Evolutionary conservation across 2,888 invertebrate species (phyloP).

Genomic region (Caenorhabditis becei): DNA sequence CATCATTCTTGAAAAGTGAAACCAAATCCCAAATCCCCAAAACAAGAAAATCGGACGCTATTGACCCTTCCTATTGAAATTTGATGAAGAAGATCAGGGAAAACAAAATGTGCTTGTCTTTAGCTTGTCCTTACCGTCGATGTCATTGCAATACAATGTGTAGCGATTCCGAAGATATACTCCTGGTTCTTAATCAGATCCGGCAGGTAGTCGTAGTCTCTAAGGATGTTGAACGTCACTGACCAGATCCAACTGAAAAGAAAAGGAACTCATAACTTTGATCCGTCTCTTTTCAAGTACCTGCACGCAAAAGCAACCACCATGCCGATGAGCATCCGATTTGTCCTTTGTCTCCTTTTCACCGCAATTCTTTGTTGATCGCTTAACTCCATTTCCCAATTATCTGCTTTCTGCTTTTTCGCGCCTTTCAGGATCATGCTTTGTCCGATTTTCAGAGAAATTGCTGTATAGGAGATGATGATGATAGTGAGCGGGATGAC

Average conservation of each 20-base stretch:
- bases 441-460: constrained; percentile 78
- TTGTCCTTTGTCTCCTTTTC: constrained; percentile 78
- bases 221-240: constrained; percentile 77
- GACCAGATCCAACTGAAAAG: constrained; percentile 78
- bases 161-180: constrained; percentile 79
- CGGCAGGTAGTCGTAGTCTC: constrained; percentile 79
- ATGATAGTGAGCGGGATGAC: constrained; percentile 79
- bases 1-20: too few species aligned
- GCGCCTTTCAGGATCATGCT: constrained; percentile 77
- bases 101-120: too few species aligned
- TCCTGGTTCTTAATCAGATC: constrained; percentile 75
- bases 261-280: constrained; percentile 17
- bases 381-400: constrained; percentile 74
- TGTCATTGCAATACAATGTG: constrained; percentile 81
- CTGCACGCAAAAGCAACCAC: constrained; percentile 77
- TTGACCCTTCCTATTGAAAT: too few species aligned
- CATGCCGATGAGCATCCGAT: constrained; percentile 80
- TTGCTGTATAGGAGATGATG: constrained; percentile 79
- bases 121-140: constrained; percentile 75
- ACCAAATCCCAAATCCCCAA: too few species aligned
- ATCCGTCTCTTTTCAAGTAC: constrained; percentile 24
- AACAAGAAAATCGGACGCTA: too few species aligned
- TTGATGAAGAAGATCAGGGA: too few species aligned
- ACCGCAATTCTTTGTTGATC: constrained; percentile 79
- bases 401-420: constrained; percentile 70